Percentiles rank a stretch among this genome's conserved stretches.
Conservation (phyloP, 2,797 vertebrate genomes). For the Sardinella longiceps region DNA sequence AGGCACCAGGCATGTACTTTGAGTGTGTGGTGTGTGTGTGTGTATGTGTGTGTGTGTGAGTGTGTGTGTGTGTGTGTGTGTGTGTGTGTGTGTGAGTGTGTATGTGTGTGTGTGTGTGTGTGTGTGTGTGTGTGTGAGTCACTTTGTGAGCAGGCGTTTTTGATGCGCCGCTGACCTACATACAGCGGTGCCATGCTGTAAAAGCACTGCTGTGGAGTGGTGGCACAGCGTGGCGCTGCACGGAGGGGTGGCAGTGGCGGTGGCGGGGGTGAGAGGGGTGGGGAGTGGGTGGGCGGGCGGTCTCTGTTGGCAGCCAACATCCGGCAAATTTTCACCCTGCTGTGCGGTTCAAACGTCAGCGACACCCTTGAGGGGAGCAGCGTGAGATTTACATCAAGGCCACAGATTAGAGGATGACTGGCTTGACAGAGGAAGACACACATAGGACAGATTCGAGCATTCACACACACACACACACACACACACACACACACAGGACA, state of each 20-base stretch:
- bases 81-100: neutral
- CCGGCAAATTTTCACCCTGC: neutral
- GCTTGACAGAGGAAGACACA: neutral
- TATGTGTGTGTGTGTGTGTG: neutral
- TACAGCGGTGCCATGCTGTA: neutral
- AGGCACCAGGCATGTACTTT: neutral
- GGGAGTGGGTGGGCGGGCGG: neutral
- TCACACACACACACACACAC: neutral
- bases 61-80: neutral
- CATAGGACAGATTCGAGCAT: no score
- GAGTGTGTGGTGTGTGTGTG: no score
- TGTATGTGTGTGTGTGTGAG: no score
- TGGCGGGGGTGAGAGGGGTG: neutral
- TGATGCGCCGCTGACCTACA: conserved; percentile 18
- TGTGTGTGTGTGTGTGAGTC: neutral
- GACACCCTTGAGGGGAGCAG: neutral
- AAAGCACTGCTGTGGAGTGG: neutral
- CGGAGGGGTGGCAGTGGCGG: neutral
- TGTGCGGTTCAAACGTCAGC: neutral
- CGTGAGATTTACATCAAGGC: conserved; percentile 17
- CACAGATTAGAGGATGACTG: conserved; percentile 1
- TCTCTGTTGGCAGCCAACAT: neutral
- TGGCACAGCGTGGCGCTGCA: conserved; percentile 5
- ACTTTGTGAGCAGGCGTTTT: neutral
- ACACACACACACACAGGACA: neutral